Percentiles rank a stretch among this genome's conserved stretches.
Conservation (phyloP, 1,140 invertebrate species). For the Ostrea edulis region DNA sequence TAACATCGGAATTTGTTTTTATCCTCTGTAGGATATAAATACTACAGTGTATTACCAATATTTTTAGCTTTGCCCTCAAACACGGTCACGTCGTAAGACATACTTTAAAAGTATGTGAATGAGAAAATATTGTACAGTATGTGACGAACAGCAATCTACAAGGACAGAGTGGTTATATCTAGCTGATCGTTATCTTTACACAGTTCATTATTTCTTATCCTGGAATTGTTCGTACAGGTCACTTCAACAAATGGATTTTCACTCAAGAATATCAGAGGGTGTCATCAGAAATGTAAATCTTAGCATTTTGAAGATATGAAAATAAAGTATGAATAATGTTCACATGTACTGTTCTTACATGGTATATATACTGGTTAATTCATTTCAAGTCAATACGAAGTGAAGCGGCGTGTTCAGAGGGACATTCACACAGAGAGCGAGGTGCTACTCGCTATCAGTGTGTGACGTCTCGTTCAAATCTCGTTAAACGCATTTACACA, state of each 20-base stretch:
- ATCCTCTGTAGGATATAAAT: too few species aligned
- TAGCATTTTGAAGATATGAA: neutral
- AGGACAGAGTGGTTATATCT: too few species aligned
- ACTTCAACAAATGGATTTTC: neutral
- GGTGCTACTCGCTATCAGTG: neutral
- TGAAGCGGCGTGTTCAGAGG: neutral
- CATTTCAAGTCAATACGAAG: neutral
- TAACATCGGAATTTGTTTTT: too few species aligned
- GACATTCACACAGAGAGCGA: neutral
- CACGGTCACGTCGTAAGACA: too few species aligned
- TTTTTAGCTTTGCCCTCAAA: too few species aligned
- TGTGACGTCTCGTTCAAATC: neutral
- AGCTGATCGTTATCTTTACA: too few species aligned
- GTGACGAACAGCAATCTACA: too few species aligned
- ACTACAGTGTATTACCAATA: too few species aligned
- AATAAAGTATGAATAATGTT: neutral
- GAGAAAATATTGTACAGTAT: too few species aligned
- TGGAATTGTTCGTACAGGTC: neutral
- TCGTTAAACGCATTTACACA: neutral
- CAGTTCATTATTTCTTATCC: too few species aligned
- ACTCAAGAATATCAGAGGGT: neutral
- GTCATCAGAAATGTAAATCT: neutral
- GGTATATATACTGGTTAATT: neutral
- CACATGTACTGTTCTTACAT: neutral
- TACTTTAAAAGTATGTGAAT: too few species aligned